These are phyloP conservation scores for Hippoglossus hippoglossus DNA, from an alignment of 2,797 vertebrate genomes.

Conservation along the genomic window DNA sequence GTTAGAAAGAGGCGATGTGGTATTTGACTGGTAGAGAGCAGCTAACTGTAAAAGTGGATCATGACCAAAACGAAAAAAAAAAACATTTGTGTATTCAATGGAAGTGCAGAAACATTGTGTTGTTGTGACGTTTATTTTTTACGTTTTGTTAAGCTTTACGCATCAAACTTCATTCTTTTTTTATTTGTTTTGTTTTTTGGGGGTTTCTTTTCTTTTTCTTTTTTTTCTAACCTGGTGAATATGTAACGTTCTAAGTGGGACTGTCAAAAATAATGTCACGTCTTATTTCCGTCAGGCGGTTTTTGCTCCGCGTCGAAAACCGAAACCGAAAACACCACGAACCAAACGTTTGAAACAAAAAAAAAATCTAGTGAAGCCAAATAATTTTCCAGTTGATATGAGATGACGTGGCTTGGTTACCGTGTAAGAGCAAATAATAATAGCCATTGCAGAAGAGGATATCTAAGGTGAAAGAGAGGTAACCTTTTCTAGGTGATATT, in stretches of 20 bases:
- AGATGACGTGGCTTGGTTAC: slow-evolving; percentile 98
- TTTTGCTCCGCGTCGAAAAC: slow-evolving; percentile 86
- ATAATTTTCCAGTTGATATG: slow-evolving; percentile 99
- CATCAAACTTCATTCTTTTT: slow-evolving; percentile 81
- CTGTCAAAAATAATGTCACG: slow-evolving; percentile 90
- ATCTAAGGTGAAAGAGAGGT: slow-evolving; percentile 76
- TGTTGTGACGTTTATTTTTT: slow-evolving; percentile 86
- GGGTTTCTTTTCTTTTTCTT: slow-evolving; percentile 63
- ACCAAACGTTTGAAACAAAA: slow-evolving; percentile 91
- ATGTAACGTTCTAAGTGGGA: slow-evolving; percentile 91
- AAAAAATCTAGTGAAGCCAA: slow-evolving; percentile 99
- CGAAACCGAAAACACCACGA: slow-evolving; percentile 93
- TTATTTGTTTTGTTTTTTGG: slow-evolving; percentile 68
- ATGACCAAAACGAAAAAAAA: slow-evolving; percentile 91
- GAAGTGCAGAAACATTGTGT: slow-evolving; percentile 95
- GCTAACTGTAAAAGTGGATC: slow-evolving; percentile 91
- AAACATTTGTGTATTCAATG: slow-evolving; percentile 92
- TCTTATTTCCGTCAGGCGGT: slow-evolving; percentile 80
- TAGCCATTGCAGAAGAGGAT: slow-evolving; percentile 97
- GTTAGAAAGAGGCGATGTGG: slow-evolving; percentile 49
- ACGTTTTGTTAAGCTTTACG: slow-evolving; percentile 66
- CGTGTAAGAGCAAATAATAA: slow-evolving; percentile 96
- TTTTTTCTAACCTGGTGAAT: slow-evolving; percentile 89
- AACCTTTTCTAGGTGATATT: slow-evolving; percentile 84
- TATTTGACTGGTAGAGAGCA: slow-evolving; percentile 88